Evolutionary conservation across 2,888 invertebrate genomes (phyloP).

Genomic region (Unio delphinus): DNA sequence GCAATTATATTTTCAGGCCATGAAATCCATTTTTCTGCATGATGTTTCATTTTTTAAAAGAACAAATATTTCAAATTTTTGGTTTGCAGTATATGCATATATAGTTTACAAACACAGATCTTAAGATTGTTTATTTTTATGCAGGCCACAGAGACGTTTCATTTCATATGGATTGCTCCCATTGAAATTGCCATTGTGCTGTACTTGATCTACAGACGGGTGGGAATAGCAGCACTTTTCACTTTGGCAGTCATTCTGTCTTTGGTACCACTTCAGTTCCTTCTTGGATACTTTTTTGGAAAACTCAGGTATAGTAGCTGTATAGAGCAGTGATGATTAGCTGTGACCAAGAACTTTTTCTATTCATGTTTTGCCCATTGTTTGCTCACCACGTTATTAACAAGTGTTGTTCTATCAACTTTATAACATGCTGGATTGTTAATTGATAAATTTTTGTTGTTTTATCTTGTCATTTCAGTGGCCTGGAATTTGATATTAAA

Average conservation of each 20-base stretch:
- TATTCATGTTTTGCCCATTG: too few species aligned
- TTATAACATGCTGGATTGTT: too few species aligned
- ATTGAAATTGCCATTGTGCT: conserved; percentile 84
- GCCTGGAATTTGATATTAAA: too few species aligned
- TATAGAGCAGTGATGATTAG: too few species aligned
- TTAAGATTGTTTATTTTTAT: not conserved
- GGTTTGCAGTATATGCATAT: not conserved
- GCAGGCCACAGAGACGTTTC: conserved; percentile 72
- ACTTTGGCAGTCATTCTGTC: conserved; percentile 84
- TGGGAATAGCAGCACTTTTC: conserved; percentile 75
- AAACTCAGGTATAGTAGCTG: conserved; percentile 28
- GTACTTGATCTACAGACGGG: conserved; percentile 73
- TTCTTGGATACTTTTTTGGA: conserved; percentile 67
- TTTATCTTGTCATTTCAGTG: too few species aligned
- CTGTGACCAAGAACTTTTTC: too few species aligned
- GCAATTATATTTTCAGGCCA: not conserved
- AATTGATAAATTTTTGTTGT: too few species aligned
- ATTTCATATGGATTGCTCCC: conserved; percentile 91
- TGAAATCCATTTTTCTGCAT: not conserved
- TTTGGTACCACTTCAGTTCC: conserved; percentile 85
- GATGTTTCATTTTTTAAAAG: too few species aligned
- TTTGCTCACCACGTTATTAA: too few species aligned
- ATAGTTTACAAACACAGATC: too few species aligned
- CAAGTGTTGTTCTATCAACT: too few species aligned
- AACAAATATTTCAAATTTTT: not conserved